Base-by-base conservation (phyloP, 2,797 vertebrate species). In the Myotis vivesi region DNA sequence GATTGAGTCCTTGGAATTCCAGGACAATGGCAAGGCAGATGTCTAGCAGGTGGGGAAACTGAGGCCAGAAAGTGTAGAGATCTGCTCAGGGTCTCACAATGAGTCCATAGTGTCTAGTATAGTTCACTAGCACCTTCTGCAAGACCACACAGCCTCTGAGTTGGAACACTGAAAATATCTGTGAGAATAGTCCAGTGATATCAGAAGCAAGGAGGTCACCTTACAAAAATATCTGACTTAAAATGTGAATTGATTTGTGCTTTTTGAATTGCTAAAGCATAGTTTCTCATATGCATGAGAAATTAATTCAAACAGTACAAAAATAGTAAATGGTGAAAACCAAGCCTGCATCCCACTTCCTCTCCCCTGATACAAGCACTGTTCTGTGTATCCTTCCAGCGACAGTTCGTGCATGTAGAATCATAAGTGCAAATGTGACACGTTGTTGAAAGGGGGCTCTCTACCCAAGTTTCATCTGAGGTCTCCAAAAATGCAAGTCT, bases 191-290 rank as follows among this genome's bases (percentile, higher is more conserved):
- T 38, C 30, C 8, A 71, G 44, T 33, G 53, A 64, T 62, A n/a
- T 38, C 55, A 36, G 68, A 90, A 72, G 62, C 53, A 85, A 79
- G 49, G 36, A 66, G 17, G 8, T 69, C 68, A 59, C 36, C 87
- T 68, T 72, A 79, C 19, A 82, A 64, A 81, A n/a, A 38, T 25
- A 30, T 17, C 77, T 36, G 64, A 87, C 51, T 90, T 84, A 73
- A 69, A 81, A 44, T 62, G 41, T 44, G 13, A 30, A 41, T 71
- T 91, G 72, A 59, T 68, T 59, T 81, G 46, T 36, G 41, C 20
- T 82, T 77, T 81, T 76, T 75, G 64, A 75, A 25, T 59, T 87
- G 53, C 46, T 94, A 46, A 95, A 71, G 44, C 22, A 68, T 57
- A 9, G 4, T 23, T 57, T 57, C 9, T 57, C 55, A 57, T 57